Percentiles rank a stretch among this genome's conserved stretches.
These are phyloP conservation scores for Xanthorhoe designata DNA, from an alignment of 2,888 invertebrate genomes.

Conservation along the genomic window DNA sequence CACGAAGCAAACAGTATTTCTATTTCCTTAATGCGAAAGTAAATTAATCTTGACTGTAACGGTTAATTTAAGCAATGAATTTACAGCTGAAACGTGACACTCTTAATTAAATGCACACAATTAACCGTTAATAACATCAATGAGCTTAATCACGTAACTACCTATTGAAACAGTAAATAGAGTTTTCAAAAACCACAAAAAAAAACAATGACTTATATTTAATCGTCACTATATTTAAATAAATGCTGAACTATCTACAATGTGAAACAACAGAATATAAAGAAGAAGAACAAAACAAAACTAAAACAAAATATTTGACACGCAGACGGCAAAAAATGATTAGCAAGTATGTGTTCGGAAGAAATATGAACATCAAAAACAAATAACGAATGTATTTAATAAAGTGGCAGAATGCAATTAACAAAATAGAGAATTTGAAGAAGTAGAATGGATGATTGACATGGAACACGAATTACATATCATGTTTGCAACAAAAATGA, in stretches of 20 bases:
- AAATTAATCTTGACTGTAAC: not conserved
- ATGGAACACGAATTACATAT: conserved; percentile 64
- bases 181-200: too few species aligned
- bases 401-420: not conserved
- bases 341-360: too few species aligned
- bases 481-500: conserved; percentile 56
- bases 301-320: too few species aligned
- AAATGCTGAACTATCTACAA: too few species aligned
- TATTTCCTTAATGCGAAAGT: not conserved
- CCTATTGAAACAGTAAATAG: not conserved
- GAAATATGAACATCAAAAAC: too few species aligned
- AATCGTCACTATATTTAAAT: too few species aligned
- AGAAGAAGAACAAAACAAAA: too few species aligned
- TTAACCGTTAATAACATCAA: not conserved
- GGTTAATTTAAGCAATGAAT: not conserved
- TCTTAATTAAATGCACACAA: not conserved
- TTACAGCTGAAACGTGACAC: not conserved
- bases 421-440: not conserved
- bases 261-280: too few species aligned
- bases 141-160: not conserved
- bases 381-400: not conserved
- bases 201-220: too few species aligned
- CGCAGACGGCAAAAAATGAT: too few species aligned
- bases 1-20: too few species aligned
- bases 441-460: conserved; percentile 4